phyloP scores from a whole-genome alignment of 2,888 invertebrate genomes.

The Terebella lapidaria region DNA sequence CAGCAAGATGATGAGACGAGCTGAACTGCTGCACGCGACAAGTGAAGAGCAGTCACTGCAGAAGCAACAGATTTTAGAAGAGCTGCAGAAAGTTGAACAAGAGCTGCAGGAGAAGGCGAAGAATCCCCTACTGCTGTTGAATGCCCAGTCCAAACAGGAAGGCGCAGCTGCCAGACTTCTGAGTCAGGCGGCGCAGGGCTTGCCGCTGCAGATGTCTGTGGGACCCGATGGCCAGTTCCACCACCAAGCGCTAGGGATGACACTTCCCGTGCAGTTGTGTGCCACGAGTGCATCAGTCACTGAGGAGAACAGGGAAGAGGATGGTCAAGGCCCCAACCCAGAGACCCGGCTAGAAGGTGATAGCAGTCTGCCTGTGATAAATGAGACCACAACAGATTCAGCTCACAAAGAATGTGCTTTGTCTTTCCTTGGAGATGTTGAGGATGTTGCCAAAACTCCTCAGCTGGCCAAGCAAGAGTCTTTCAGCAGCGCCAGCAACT shows the following conservation, averaged over 20 bases:
- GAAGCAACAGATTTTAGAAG: slow-evolving; percentile 66
- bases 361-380: not conserved
- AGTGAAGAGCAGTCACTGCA: slow-evolving; percentile 64
- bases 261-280: not conserved
- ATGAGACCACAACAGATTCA: not conserved
- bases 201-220: not conserved
- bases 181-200: not conserved
- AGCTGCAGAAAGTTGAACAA: slow-evolving; percentile 67
- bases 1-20: slow-evolving; percentile 52
- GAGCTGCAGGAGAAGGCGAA: slow-evolving; percentile 63
- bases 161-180: slow-evolving; percentile 12
- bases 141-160: slow-evolving; percentile 24
- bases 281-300: not conserved
- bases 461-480: slow-evolving; percentile 19
- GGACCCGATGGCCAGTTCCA: slow-evolving; percentile 2
- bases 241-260: slow-evolving; percentile 1
- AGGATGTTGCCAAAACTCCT: not conserved
- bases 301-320: not conserved
- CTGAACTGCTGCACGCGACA: slow-evolving; percentile 40
- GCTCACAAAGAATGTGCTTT: not conserved
- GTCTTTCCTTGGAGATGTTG: not conserved
- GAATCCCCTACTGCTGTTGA: slow-evolving; percentile 43
- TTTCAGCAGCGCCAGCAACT: slow-evolving; percentile 5
- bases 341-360: not conserved
- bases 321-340: not conserved